phyloP scores from a whole-genome alignment of 2,888 invertebrate species.

The Timema cristinae region DNA sequence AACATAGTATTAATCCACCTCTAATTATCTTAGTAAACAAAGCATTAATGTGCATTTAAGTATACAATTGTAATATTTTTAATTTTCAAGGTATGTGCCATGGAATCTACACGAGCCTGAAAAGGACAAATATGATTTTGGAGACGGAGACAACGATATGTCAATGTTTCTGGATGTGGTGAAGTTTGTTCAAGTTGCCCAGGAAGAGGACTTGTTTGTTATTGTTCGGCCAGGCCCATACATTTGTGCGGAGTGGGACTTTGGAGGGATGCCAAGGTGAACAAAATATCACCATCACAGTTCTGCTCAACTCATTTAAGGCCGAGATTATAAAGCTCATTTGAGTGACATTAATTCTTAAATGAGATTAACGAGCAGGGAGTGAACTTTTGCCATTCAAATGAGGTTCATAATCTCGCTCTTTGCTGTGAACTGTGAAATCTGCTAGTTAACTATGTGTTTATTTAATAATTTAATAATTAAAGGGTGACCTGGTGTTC shows the following conservation, averaged over 20 bases:
- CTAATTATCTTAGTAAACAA: no score
- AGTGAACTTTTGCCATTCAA: background rate
- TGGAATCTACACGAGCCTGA: conserved; percentile 47
- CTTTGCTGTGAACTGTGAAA: no score
- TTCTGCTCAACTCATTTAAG: no score
- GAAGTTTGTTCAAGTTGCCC: conserved; percentile 21
- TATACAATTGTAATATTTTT: background rate
- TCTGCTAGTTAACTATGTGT: no score
- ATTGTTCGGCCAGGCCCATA: conserved; percentile 53
- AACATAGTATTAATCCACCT: no score
- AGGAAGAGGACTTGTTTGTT: conserved; percentile 49
- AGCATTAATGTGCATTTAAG: no score
- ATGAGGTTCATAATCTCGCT: no score
- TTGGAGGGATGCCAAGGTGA: conserved; percentile 44
- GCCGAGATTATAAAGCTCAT: no score
- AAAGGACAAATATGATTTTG: conserved; percentile 43
- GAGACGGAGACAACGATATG: conserved; percentile 39
- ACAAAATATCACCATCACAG: background rate
- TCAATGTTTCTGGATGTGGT: conserved; percentile 40
- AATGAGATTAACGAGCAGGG: background rate
- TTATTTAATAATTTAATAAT: no score
- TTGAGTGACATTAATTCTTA: no score
- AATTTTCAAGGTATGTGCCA: conserved; percentile 40
- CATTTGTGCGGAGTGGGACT: conserved; percentile 55
- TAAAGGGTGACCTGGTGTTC: no score